Base-by-base conservation (phyloP, 1,140 invertebrate genomes). In the Zaprionus kolodkinae region DNA sequence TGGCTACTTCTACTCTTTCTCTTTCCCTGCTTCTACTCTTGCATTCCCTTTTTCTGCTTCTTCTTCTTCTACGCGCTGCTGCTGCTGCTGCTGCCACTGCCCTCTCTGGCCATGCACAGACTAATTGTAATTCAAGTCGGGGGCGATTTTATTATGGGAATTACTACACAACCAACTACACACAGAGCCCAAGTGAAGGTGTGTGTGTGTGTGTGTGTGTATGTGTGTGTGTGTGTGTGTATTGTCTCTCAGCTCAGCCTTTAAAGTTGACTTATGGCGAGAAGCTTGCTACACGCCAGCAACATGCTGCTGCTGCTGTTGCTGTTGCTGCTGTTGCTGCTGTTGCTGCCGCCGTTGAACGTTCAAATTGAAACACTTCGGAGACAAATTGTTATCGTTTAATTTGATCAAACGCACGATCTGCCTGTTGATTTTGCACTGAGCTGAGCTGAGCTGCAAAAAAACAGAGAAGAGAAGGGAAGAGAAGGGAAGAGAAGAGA, bases 51-150 rank as follows among this genome's bases (percentile, higher is more conserved):
- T 3, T 45, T 33, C 40, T 48, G 27, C 9, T 62, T 12, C 13
- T 45, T 40, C 27, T 68, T 27, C 33, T 60, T 17, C 13, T 13
- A 6, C 5, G 2, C 17, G 15, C 9, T 45, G 4, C 15, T 11
- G 10, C 45, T 50, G 27, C 27, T 35, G 33, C 15, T 11, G 10
- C 43, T 50, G 40, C 27, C 55, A 4, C 25, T 55, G 25, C 38
- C 55, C 55, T 25, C n/a, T 81, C n/a, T 81, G 81, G 81, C 81
- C 78, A 81, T 85, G 81, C 75, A 65, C 64, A 85, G 72, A 81
- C 91, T 92, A 91, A 92, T 92, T 92, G 91, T 91, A 92, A 92
- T 92, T 92, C 91, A 91, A 92, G 84, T 92, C 91, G 91, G 81
- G 83, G 87, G 87, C 91, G 84, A 92, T 92, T 92, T 92, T 92